A percentile compares a stretch with the other conserved stretches of the same genome.
Evolutionary conservation across 2,888 invertebrate species (phyloP).

Genomic region (Gonocerus acuteangulatus): DNA sequence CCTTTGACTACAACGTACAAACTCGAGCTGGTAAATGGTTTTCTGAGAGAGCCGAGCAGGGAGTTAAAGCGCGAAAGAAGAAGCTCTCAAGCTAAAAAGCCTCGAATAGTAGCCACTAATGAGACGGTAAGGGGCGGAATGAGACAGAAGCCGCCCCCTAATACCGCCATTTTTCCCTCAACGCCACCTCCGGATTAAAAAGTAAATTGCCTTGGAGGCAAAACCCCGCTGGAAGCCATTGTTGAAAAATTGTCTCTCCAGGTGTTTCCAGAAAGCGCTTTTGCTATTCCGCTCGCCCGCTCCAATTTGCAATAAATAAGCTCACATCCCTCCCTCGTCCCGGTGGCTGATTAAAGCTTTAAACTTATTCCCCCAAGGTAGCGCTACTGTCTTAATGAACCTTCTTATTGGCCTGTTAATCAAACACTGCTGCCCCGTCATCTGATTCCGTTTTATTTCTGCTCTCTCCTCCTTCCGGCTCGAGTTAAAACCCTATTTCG

Average conservation of each 20-base stretch:
- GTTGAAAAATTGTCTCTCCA: not conserved
- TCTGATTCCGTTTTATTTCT: no score
- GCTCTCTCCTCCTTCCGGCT: no score
- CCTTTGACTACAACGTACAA: no score
- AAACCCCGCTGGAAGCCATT: not conserved
- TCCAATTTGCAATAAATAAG: constrained; percentile 18
- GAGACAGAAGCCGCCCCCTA: not conserved
- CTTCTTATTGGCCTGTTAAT: constrained; percentile 13
- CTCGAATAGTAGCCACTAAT: no score
- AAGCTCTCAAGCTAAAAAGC: no score
- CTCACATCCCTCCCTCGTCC: not conserved
- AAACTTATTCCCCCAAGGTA: not conserved
- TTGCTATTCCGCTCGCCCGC: not conserved
- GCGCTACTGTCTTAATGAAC: constrained; percentile 1
- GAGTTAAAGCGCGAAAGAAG: no score
- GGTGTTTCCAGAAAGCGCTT: not conserved
- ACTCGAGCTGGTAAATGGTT: no score
- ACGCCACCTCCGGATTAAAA: constrained; percentile 6
- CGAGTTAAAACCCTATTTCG: no score
- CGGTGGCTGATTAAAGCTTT: not conserved
- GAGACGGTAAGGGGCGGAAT: not conserved
- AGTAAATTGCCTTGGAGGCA: constrained; percentile 4
- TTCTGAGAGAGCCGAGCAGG: no score
- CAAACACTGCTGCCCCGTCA: constrained; percentile 7
- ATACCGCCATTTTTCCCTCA: constrained; percentile 5